Evolutionary conservation across 2,888 invertebrate species (phyloP).

Genomic region (Cenopis cana): DNA sequence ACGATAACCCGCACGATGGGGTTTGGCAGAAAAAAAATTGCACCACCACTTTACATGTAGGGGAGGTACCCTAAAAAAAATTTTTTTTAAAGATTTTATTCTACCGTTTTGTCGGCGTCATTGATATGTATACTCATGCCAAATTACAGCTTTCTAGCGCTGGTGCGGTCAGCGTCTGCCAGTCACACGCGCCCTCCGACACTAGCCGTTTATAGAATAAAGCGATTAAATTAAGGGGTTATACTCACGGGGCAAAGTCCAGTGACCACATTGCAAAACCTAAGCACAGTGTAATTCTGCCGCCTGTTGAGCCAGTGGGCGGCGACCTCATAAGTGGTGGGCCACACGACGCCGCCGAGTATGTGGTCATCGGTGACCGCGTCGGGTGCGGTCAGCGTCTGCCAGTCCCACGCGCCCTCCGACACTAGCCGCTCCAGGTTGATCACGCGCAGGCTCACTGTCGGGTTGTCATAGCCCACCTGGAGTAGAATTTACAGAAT

Average conservation of each 20-base stretch:
- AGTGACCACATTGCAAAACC: slow-evolving; percentile 81
- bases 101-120: too few species aligned
- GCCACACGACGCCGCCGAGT: slow-evolving; percentile 90
- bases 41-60: too few species aligned
- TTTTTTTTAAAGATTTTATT: too few species aligned
- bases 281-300: slow-evolving; percentile 89
- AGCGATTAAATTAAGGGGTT: background rate
- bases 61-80: too few species aligned
- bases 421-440: slow-evolving; percentile 71
- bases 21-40: too few species aligned
- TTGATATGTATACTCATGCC: too few species aligned
- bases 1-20: too few species aligned
- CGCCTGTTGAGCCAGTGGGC: slow-evolving; percentile 94
- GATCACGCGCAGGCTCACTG: slow-evolving; percentile 87
- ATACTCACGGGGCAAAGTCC: slow-evolving; percentile 63
- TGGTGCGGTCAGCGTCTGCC: slow-evolving; percentile 74
- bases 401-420: slow-evolving; percentile 56
- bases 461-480: slow-evolving; percentile 90
- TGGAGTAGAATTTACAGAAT: slow-evolving; percentile 57
- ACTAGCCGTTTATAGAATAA: slow-evolving; percentile 70
- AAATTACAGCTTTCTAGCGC: too few species aligned
- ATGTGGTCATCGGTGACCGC: slow-evolving; percentile 87
- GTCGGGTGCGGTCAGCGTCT: slow-evolving; percentile 73
- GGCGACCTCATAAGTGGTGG: slow-evolving; percentile 86
- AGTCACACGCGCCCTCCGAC: slow-evolving; percentile 53